Evolutionary conservation across 2,113 vertebrate species (phyloP).

Genomic region (Mirza zaza): DNA sequence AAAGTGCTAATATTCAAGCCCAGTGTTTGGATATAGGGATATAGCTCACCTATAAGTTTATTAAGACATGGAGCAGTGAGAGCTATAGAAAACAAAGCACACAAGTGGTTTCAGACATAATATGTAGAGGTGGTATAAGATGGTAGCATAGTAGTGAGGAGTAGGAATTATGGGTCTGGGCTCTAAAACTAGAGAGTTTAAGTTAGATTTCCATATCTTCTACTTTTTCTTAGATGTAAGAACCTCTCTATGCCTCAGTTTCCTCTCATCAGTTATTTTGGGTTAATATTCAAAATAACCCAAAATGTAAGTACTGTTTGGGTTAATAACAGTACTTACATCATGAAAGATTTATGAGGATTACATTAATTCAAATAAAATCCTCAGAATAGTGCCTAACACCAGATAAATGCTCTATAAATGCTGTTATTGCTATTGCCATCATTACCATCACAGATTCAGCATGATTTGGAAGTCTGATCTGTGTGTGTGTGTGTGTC

Average conservation of each 20-base stretch:
- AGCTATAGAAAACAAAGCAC: background rate
- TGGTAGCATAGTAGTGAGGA: background rate
- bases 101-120: background rate
- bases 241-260: background rate
- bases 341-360: background rate
- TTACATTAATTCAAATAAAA: slow-evolving; percentile 30
- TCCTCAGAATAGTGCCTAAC: background rate
- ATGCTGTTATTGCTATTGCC: background rate
- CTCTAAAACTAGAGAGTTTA: background rate
- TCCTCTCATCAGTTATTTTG: background rate
- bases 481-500: background rate
- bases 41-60: background rate
- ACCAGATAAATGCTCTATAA: background rate
- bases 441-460: background rate
- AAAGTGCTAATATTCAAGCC: background rate
- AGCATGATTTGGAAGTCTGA: background rate
- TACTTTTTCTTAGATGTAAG: background rate
- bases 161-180: background rate
- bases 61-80: background rate
- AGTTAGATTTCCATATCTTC: background rate
- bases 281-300: no score
- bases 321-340: background rate
- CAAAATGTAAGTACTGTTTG: no score
- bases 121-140: background rate
- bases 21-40: background rate